Base-by-base conservation (phyloP, 2,113 vertebrate genomes). In the Neogobius melanostomus region DNA sequence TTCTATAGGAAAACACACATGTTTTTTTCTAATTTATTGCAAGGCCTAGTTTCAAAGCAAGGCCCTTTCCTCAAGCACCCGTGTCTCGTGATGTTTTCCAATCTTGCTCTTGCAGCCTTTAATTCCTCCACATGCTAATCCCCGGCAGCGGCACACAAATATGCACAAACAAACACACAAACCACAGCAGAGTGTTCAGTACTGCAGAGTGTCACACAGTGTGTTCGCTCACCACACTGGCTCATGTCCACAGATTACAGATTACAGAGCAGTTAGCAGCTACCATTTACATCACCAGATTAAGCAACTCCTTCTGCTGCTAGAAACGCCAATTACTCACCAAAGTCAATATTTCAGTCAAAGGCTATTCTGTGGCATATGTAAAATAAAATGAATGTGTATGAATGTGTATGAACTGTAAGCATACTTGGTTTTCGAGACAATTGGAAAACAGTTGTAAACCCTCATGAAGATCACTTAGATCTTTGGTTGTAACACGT, bases 121-220 rank as follows among this genome's bases (percentile, higher is more conserved):
- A 79, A 69, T 72, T 67, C 47, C 66, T 47, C 28, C 11, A 57
- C 10, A 45, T 62, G 62, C 71, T 59, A 80, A 81, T 71, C 76
- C 74, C 66, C 12, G 57, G 4, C 49, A 28, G 49, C 46, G 66
- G 57, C n/a, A 50, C 44, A 61, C 9, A 61, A 50, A 69, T 59
- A 28, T 65, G 71, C 15, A 76, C 82, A 87, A 82, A 11, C 17
- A 6, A 80, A 81, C 71, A 84, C 72, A 76, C 12, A 77, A 76
- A 84, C 84, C 82, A 84, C 69, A 82, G 74, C 47, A 75, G 53
- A 53, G 57, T 48, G 60, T 49, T 46, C 65, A 77, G 68, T 74
- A 64, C 70, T 46, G 16, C 45, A 68, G 60, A 45, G 71, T 47
- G 47, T 54, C 60, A 6, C 21, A 76, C 60, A 53, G 48, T 44